Evolutionary conservation across 2,797 vertebrate species (phyloP), one percentile per base, ranked within the genome.

Genomic region (Molossus molossus): DNA sequence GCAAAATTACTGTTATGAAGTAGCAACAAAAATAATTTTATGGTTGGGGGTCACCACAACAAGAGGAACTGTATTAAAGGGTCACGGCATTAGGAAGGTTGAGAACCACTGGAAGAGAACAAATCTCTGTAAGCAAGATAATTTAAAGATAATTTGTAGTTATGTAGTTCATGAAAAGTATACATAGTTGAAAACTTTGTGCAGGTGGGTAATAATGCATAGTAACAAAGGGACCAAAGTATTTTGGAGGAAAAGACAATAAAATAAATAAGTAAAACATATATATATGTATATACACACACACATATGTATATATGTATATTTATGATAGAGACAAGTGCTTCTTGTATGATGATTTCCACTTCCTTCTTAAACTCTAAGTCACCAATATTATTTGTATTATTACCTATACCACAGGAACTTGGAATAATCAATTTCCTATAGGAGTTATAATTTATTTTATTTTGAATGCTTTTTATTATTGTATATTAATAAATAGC

Each of bases 121-220:
- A 33, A 58, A 77, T 87, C 15, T 72, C 21, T 64, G 3, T 23
- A 58, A 64, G 37, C n/a, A 86, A 70, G n/a, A 57, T 53, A 82
- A 60, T 60, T 90, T 40, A 86, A 85, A 76, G 6, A 3, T 23
- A 86, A 90, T 33, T 62, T 80, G 13, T 92, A 57, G 29, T 55
- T 90, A 80, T 64, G 27, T 67, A 87, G 25, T 92, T 76, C 29
- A 21, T 92, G 33, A 70, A 70, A 92, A 90, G 83, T 65, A 7
- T 53, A 53, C 9, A 18, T 45, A 64, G 25, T 79, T 73, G 50
- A 73, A 58, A 72, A 70, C 65, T 83, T 84, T 90, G 18, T 93
- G 6, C 27, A 72, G 5, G 55, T 91, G 65, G 64, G 14, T 90
- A 79, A 69, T 14, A 96, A 60, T 65, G 50, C 15, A 73, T 67